phyloP scores from a whole-genome alignment of 2,888 invertebrate genomes.

The Linnaemya tessellans region DNA sequence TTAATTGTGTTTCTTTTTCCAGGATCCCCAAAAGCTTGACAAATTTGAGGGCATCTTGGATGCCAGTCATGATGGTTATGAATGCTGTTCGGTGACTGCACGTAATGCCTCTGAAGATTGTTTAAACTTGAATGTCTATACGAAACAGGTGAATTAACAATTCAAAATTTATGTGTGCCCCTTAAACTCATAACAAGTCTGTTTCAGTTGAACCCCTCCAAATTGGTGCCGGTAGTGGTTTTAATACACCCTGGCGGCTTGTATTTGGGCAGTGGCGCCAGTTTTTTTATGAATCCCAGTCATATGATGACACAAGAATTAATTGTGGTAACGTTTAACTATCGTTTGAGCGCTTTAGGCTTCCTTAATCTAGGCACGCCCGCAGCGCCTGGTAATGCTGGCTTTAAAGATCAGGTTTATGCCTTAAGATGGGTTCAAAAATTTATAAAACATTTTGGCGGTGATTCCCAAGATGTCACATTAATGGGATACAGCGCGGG shows the following conservation, averaged over 20 bases:
- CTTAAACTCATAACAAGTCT: neutral
- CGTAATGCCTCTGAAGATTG: slow-evolving; percentile 84
- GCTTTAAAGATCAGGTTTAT: slow-evolving; percentile 85
- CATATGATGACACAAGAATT: slow-evolving; percentile 86
- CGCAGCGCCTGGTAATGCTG: slow-evolving; percentile 85
- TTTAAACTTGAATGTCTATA: slow-evolving; percentile 84
- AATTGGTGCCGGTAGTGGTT: slow-evolving; percentile 85
- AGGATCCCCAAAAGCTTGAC: slow-evolving; percentile 83
- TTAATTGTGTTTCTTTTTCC: slow-evolving; percentile 2
- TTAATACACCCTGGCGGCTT: slow-evolving; percentile 88
- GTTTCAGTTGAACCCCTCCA: slow-evolving; percentile 55
- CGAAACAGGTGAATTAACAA: slow-evolving; percentile 75
- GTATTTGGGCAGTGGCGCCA: slow-evolving; percentile 83
- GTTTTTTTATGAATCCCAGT: slow-evolving; percentile 84
- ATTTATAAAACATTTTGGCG: slow-evolving; percentile 85
- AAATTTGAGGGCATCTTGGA: slow-evolving; percentile 75
- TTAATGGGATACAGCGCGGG: slow-evolving; percentile 84
- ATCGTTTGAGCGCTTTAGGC: slow-evolving; percentile 85
- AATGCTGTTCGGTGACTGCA: slow-evolving; percentile 83
- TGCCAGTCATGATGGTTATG: slow-evolving; percentile 84
- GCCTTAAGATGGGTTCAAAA: slow-evolving; percentile 84
- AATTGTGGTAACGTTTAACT: slow-evolving; percentile 86
- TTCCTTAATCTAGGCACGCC: slow-evolving; percentile 84
- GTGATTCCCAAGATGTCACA: slow-evolving; percentile 84
- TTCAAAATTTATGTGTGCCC: neutral